Base-by-base conservation (phyloP, 2,797 vertebrate genomes). In the Ispidina lecontei region DNA sequence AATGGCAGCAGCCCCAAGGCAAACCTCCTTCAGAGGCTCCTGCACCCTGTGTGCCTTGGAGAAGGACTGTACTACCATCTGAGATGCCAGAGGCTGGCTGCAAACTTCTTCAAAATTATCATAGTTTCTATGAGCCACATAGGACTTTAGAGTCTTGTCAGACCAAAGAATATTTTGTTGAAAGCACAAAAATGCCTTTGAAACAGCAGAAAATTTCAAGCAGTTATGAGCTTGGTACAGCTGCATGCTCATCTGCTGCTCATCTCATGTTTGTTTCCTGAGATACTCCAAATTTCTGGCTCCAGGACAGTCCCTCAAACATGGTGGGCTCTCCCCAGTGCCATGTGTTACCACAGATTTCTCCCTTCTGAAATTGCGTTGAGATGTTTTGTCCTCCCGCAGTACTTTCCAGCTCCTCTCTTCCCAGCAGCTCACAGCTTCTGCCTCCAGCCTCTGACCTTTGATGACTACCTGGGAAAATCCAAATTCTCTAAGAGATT, bases 381-480 rank as follows among this genome's bases (percentile, higher is more conserved):
- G 70, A 70, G 33, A 11, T 7, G 15, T 15, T 70, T 35, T 46
- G 35, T 58, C 60, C 44, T 62, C 15, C 56, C 72, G 20, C 44
- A 77, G 25, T 6, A 51, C 90, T 69, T 56, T 89, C 65, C 65
- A 68, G 60, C 17, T 64, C 58, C 39, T 46, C 71, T 56, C 31
- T 80, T 78, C 26, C 73, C 84, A 87, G 87, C 86, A 93, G 64
- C 76, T 67, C 56, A 33, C 54, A 46, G 55, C n/a, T 92, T 67
- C 76, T 65, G 92, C 59, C 70, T 94, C 92, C 80, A 63, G 90
- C 79, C 64, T 85, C 83, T 29, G 71, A 85, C 95, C 90, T 96
- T 93, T 14, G 3, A 72, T 31, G 80, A 74, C 92, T 95, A 72
- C 73, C 68, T 92, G 89, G 81, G 91, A 95, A 94, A 95, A 85